phyloP scores from a whole-genome alignment of 2,888 invertebrate genomes.

The Drosophila picticornis region DNA sequence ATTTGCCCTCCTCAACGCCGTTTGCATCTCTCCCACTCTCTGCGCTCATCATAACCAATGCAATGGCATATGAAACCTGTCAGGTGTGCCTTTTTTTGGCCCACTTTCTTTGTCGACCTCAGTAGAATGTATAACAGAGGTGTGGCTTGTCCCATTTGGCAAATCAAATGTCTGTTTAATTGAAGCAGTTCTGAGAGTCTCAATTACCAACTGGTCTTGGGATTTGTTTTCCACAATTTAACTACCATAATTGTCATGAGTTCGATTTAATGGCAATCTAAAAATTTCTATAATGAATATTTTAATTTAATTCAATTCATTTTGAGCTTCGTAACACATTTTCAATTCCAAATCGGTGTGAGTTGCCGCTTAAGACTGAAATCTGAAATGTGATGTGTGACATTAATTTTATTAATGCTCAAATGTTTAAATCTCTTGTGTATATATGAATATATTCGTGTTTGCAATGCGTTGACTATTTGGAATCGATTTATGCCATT shows the following conservation, averaged over 20 bases:
- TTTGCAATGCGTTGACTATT: neutral
- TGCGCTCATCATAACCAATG: slow-evolving; percentile 18
- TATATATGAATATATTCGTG: neutral
- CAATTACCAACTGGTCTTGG: slow-evolving; percentile 12
- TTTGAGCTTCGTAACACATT: neutral
- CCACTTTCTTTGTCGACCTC: neutral
- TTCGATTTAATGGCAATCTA: slow-evolving; percentile 11
- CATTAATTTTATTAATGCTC: neutral
- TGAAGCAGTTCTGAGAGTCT: slow-evolving; percentile 29
- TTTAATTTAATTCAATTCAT: neutral
- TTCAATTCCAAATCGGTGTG: neutral
- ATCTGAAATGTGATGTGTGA: neutral
- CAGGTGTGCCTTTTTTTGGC: slow-evolving; percentile 10
- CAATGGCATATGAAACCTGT: slow-evolving; percentile 14
- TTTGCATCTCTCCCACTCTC: neutral
- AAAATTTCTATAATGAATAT: slow-evolving; percentile 2
- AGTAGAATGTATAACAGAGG: slow-evolving; percentile 7
- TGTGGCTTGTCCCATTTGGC: slow-evolving; percentile 29
- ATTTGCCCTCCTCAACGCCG: neutral
- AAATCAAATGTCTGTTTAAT: slow-evolving; percentile 41
- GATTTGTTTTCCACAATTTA: slow-evolving; percentile 28
- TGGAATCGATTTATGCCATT: neutral
- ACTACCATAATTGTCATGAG: slow-evolving; percentile 43
- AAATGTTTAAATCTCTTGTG: neutral
- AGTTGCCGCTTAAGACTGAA: neutral